Conservation (phyloP, 2,888 invertebrate species). For the Invenusta paracnida region DNA sequence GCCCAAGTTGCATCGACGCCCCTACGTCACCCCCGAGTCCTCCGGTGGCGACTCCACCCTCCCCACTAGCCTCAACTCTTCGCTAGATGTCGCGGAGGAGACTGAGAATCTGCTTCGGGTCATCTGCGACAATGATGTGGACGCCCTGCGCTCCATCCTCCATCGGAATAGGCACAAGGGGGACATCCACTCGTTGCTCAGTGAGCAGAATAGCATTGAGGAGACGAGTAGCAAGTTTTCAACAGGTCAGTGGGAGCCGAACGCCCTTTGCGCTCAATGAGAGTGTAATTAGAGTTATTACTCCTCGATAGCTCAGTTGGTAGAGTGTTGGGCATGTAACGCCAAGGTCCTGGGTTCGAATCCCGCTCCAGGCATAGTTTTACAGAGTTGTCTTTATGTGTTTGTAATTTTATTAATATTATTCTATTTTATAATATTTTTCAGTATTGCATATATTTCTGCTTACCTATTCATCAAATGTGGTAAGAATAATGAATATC, state of each 20-base stretch:
- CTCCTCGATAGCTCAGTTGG: not conserved
- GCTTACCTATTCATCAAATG: no score
- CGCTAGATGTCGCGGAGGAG: not conserved
- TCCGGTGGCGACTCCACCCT: not conserved
- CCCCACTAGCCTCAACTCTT: not conserved
- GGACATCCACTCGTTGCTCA: not conserved
- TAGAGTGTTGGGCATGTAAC: not conserved
- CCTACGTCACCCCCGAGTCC: not conserved
- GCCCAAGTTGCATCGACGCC: not conserved
- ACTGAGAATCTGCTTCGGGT: not conserved
- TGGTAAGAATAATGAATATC: no score
- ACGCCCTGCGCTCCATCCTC: not conserved
- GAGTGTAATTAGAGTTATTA: no score
- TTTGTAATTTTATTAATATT: no score
- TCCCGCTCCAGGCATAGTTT: no score
- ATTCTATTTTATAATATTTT: no score
- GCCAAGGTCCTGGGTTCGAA: not conserved
- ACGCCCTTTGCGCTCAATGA: no score
- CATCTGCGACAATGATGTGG: not conserved
- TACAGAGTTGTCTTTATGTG: no score
- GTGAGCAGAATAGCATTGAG: not conserved
- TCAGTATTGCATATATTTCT: no score
- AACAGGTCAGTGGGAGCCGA: not conserved
- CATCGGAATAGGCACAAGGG: not conserved
- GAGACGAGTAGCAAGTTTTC: not conserved